phyloP scores from a whole-genome alignment of 2,888 invertebrate species.

The Parnassius apollo region DNA sequence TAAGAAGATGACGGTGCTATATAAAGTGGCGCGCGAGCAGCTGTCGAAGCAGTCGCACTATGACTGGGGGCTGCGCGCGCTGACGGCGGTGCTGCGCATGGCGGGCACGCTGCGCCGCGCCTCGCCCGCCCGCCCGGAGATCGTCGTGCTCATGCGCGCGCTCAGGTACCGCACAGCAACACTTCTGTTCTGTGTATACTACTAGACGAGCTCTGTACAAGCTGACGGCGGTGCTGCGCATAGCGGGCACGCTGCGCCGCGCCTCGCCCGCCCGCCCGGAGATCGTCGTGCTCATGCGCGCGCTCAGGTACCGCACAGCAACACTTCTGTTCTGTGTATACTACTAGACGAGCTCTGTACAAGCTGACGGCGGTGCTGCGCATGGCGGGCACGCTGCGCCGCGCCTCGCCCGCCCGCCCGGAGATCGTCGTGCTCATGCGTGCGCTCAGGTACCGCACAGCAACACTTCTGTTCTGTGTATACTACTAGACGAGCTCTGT shows the following conservation, averaged over 20 bases:
- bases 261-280: slow-evolving; percentile 90
- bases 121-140: slow-evolving; percentile 89
- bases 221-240: slow-evolving; percentile 93
- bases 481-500: slow-evolving; percentile 33
- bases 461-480: neutral
- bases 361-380: slow-evolving; percentile 94
- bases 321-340: neutral
- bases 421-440: slow-evolving; percentile 95
- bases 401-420: slow-evolving; percentile 88
- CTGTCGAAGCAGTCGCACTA: slow-evolving; percentile 96
- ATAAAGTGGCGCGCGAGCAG: slow-evolving; percentile 92
- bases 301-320: slow-evolving; percentile 77
- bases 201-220: no score
- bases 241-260: slow-evolving; percentile 94
- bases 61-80: slow-evolving; percentile 94
- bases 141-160: slow-evolving; percentile 94
- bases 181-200: neutral
- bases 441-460: slow-evolving; percentile 82
- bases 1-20: slow-evolving; percentile 96
- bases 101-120: slow-evolving; percentile 92
- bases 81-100: slow-evolving; percentile 96
- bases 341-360: slow-evolving; percentile 69
- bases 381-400: slow-evolving; percentile 94
- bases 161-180: slow-evolving; percentile 68
- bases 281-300: slow-evolving; percentile 94